Evolutionary conservation across 2,797 vertebrate genomes (phyloP).

Genomic region (Dicrostonyx torquatus): DNA sequence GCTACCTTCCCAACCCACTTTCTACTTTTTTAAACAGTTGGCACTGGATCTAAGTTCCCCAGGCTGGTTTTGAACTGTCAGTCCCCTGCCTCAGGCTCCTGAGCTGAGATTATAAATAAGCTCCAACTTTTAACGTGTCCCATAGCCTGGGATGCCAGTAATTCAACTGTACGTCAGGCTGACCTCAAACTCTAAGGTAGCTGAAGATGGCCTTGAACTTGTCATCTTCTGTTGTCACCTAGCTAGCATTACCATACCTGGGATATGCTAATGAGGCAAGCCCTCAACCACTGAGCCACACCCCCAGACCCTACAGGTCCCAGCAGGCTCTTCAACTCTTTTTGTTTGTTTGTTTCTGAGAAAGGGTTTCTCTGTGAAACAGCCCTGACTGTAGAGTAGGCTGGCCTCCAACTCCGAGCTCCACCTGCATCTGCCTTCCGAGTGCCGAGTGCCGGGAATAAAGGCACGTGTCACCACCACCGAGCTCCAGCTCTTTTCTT

Average conservation of each 20-base stretch:
- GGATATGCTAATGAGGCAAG: background rate
- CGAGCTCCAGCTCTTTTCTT: background rate
- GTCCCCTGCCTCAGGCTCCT: background rate
- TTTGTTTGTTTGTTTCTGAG: background rate
- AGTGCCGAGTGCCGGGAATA: background rate
- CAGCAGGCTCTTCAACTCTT: background rate
- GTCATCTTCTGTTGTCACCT: background rate
- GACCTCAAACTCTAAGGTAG: background rate
- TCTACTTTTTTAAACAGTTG: background rate
- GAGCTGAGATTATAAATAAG: background rate
- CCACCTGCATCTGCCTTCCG: background rate
- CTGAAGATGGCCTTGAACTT: background rate
- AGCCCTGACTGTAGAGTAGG: background rate
- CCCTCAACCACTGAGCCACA: background rate
- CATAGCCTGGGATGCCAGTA: background rate
- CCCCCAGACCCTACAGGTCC: background rate
- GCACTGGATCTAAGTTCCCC: background rate
- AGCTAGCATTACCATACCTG: too few species aligned
- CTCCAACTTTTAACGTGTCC: background rate
- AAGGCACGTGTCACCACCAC: background rate
- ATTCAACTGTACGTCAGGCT: background rate
- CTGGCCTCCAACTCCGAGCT: background rate
- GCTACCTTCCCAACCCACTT: background rate
- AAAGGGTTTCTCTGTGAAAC: background rate
- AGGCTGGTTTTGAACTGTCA: background rate